Evolutionary conservation across 1,140 invertebrate genomes (phyloP), one percentile per base, ranked within the genome.

Genomic region (Drosophila ficusphila): DNA sequence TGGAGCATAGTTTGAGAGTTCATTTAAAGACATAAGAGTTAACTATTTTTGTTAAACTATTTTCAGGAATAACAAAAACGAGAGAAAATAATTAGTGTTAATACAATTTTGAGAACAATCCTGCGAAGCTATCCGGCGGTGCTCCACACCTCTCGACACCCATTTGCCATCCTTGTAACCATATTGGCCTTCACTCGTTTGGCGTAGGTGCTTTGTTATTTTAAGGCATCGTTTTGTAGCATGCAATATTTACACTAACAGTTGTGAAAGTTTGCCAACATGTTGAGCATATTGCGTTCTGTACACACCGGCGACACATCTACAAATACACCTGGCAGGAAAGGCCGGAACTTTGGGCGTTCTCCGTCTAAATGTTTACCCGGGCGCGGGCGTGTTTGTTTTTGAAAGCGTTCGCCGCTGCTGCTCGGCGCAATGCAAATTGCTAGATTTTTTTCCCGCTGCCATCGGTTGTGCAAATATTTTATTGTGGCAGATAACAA

Each of bases 201-300:
- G 31, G 65, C 41, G 18, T 51, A 29, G 46, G 21, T 25, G 36
- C 54, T 74, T 69, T 69, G 76, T 58, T 75, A 64, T 64, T 75
- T 79, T 46, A 70, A 60, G 62, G 64, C 70, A 64, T 70, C 57
- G 48, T 79, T 74, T 58, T 71, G 57, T 58, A 52, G 65, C 58
- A 54, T 64, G 56, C 47, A 71, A 71, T 79, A 75, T 79, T 79
- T 79, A 74, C 64, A 41, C 38, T 75, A 79, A 65, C 76, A 61
- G 52, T 75, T 64, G 70, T 56, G 52, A 74, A 79, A 64, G 76
- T 79, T 79, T 79, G 57, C 76, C 76, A 79, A 79, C 76, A 74
- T 79, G 76, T 79, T 79, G 76, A 79, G 76, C 76, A 79, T 71
- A 75, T 79, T 79, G 76, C 76, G 48, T 57, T 75, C 57, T 53